Evolutionary conservation across 2,888 invertebrate species (phyloP), one percentile per base, ranked within the genome.

Genomic region (Tinea pellionella): DNA sequence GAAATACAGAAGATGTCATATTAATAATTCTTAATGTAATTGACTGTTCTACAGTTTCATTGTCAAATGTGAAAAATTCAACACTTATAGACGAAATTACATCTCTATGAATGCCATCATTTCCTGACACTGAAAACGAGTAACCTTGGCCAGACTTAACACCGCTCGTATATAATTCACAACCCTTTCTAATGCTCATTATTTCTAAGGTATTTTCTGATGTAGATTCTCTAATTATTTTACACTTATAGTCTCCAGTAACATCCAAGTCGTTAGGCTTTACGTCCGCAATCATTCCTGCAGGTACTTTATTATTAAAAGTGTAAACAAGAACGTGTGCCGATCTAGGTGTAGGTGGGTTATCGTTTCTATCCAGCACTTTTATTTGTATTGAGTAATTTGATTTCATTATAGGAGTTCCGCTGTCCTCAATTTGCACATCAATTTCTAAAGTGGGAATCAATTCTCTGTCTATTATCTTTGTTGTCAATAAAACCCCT

Each of bases 191-290:
- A 61, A 98, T 94, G 59, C 88, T 90, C 13, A 95, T 82, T 43
- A 92, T 79, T 0, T 90, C 89, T 59, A 88, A 73, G 12, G 90
- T 85, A 64, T 69, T 78, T 87, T 90, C 66, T 84, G 90, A 72
- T 78, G 90, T 77, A 86, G 92, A 67, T 90, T 87, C 73, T 93
- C 91, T 77, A 87, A 95, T 80, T 63, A 96, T 91, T 72, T 92
- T 92, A 74, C 98, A 98, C 69, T 89, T 92, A 72, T 97, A 98
- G 69, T 96, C 93, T 2, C 97, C 98, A 59, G 92, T 91, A n/a
- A 91, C 90, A 75, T 98, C 98, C 0, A 93, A 92, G 84, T 98
- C 98, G 70, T 95, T 94, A 0, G 98, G 98, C 78, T 93, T 94
- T 0, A 98, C 94, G 76, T 96, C 92, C 7, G 96, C 98, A 64